A percentile compares a stretch with the other conserved stretches of the same genome.
These are phyloP conservation scores for Rhineura floridana DNA, from an alignment of 2,113 vertebrate genomes.

Conservation along the genomic window DNA sequence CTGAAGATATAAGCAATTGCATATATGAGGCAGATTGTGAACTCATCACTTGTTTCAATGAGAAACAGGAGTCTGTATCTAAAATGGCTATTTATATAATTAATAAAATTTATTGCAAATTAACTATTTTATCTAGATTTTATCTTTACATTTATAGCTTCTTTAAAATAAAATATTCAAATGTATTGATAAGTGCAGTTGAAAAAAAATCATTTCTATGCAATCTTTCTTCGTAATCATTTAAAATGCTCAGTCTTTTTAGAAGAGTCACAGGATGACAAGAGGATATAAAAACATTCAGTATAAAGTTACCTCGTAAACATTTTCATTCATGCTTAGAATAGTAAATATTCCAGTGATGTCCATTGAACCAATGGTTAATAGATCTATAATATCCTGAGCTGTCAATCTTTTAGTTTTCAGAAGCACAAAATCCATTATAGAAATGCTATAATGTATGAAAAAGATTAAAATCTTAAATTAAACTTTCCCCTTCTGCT, in stretches of 20 bases:
- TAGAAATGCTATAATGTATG: constrained; percentile 75
- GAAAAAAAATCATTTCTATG: constrained; percentile 11
- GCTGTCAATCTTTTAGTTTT: constrained; percentile 78
- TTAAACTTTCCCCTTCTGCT: constrained; percentile 69
- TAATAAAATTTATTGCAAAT: not conserved
- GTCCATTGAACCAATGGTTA: constrained; percentile 74
- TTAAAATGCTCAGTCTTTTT: constrained; percentile 33
- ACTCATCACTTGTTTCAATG: not conserved
- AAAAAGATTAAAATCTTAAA: constrained; percentile 82
- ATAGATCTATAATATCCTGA: constrained; percentile 74
- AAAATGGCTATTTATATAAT: not conserved
- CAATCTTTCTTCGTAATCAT: constrained; percentile 30
- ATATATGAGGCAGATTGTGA: too few species aligned
- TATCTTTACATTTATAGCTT: not conserved
- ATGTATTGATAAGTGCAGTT: not conserved
- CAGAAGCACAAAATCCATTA: constrained; percentile 76
- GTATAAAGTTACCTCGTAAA: constrained; percentile 57
- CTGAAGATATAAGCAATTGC: not conserved
- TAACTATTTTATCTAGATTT: not conserved
- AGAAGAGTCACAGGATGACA: not conserved
- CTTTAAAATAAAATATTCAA: not conserved
- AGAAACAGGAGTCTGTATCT: not conserved
- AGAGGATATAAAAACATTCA: constrained; percentile 36
- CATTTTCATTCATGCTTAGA: constrained; percentile 52
- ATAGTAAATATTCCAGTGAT: constrained; percentile 41